Percentiles rank a stretch among this genome's conserved stretches.
These are phyloP conservation scores for Megalops cyprinoides DNA, from an alignment of 2,797 vertebrate genomes.

Conservation along the genomic window DNA sequence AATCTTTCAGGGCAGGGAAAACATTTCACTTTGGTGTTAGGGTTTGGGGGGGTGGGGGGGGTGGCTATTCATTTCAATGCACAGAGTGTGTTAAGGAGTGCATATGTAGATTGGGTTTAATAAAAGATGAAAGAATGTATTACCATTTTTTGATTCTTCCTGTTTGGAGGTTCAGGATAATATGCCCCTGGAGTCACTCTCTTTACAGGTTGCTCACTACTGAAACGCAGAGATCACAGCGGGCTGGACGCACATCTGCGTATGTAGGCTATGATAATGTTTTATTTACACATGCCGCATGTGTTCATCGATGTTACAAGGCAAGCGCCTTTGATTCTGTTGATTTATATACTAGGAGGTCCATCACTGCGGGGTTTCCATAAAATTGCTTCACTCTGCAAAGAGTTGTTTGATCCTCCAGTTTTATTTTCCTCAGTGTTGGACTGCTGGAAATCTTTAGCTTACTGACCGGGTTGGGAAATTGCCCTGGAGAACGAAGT, in stretches of 20 bases:
- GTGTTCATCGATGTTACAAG: not conserved
- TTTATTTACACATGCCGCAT: constrained; percentile 30
- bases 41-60: not conserved
- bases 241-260: not conserved
- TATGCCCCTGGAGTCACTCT: not conserved
- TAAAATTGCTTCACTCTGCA: not conserved
- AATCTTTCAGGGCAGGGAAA: no score
- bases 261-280: constrained; percentile 26
- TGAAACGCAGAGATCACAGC: not conserved
- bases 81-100: not conserved
- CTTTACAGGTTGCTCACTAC: no score
- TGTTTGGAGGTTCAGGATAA: constrained; percentile 4
- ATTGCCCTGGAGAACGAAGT: not conserved
- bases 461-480: no score
- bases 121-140: constrained; percentile 5
- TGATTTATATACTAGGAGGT: constrained; percentile 10
- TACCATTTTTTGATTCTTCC: not conserved
- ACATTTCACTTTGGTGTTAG: no score
- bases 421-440: constrained; percentile 25
- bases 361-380: constrained; percentile 11
- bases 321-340: constrained; percentile 32
- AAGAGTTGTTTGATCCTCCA: constrained; percentile 25
- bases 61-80: not conserved
- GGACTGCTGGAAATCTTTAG: constrained; percentile 18
- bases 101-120: constrained; percentile 1